Conservation (phyloP, 2,888 invertebrate genomes). For the Dryobota labecula region DNA sequence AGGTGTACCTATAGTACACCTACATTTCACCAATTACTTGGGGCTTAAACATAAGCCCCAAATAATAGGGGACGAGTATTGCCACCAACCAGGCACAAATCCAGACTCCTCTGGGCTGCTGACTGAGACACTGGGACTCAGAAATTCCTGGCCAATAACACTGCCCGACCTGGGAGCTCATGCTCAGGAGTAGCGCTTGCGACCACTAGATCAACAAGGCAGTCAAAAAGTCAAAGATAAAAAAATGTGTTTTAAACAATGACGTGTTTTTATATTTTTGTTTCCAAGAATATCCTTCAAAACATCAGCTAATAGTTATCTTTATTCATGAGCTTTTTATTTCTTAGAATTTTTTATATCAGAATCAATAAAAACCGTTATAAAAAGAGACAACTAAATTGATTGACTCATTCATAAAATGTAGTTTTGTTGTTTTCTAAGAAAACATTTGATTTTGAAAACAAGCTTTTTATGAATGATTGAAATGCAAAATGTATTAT, state of each 20-base stretch:
- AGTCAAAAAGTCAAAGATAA: neutral
- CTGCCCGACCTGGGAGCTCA: no score
- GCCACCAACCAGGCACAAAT: no score
- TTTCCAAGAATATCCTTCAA: conserved; percentile 15
- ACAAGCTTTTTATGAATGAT: no score
- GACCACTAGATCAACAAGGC: neutral
- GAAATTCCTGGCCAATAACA: no score
- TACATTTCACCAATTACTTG: no score
- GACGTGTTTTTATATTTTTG: no score
- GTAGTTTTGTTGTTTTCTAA: conserved; percentile 21
- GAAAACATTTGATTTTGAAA: neutral
- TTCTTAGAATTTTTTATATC: conserved; percentile 16
- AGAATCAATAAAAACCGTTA: conserved; percentile 7
- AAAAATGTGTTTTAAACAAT: conserved; percentile 1
- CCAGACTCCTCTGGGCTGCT: no score
- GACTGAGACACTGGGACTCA: no score
- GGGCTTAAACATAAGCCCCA: no score
- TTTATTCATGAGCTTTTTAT: conserved; percentile 24
- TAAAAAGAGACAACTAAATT: neutral
- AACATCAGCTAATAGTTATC: neutral
- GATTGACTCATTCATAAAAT: neutral
- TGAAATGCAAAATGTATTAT: neutral
- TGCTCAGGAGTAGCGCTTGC: neutral
- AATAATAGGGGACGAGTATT: no score
- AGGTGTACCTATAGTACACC: no score